Evolutionary conservation across 2,797 vertebrate genomes (phyloP), one percentile per base, ranked within the genome.

Genomic region (Falco cherrug): DNA sequence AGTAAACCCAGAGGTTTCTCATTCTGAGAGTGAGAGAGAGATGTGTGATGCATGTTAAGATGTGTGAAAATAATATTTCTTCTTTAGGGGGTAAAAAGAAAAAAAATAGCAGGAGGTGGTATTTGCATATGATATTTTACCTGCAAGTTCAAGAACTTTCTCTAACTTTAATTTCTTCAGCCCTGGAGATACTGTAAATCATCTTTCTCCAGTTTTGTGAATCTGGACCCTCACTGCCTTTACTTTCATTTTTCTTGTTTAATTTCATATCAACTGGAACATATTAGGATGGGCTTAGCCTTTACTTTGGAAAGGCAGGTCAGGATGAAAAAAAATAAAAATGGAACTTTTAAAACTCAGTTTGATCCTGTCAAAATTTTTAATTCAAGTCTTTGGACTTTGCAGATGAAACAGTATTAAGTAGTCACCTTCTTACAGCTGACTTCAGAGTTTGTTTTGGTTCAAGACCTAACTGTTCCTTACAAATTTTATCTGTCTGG

Each of bases 161-260:
- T 89, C 78, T 70, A 78, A 67, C 92, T 95, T 89, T 83, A 64
- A 88, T 78, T 94, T 94, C 33, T 77, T 19, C 18, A 82, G 33
- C 56, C 81, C 60, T 92, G 48, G 75, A 93, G 81, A 43, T 60
- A 77, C 5, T 73, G 28, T 78, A 94, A 84, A 51, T 92, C 35
- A 70, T 51, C 56, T 79, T 92, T 54, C 41, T 77, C 39, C 48
- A n/a, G 43, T 87, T 93, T 60, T n/a, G 22, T 53, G 60, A 87
- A 79, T 92, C 20, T 81, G 70, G 60, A 79, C 39, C 33, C 54
- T 81, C n/a, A 41, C 20, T 84, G 41, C 39, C 51, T 94, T 89
- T 92, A 22, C 90, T 87, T 93, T 60, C 18, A 70, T 92, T 95
- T 97, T 94, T 77, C 68, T 68, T 16, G 37, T 84, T 79, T 87